phyloP scores from a whole-genome alignment of 2,888 invertebrate genomes.

The Arrhopalites spinosus region DNA sequence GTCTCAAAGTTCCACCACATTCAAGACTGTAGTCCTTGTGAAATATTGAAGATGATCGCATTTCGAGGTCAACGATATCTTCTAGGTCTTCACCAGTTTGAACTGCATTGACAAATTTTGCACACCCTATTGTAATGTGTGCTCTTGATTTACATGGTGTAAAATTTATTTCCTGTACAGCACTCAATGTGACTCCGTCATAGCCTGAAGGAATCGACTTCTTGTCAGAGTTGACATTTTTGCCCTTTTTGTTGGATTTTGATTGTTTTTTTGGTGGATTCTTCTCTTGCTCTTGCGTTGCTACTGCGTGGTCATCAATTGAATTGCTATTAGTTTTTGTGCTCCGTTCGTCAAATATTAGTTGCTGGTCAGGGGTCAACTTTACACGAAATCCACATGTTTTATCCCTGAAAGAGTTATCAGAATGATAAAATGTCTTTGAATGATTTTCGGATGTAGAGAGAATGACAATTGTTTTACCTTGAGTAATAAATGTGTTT shows the following conservation, averaged over 20 bases:
- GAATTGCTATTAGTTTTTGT: not conserved
- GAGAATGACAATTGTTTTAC: too few relatives aligned
- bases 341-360: constrained; percentile 37
- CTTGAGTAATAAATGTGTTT: too few relatives aligned
- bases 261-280: not conserved
- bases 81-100: constrained; percentile 48
- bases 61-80: constrained; percentile 44
- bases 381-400: constrained; percentile 46
- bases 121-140: constrained; percentile 48
- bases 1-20: constrained; percentile 11
- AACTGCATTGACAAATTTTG: constrained; percentile 38
- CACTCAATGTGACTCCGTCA: constrained; percentile 1
- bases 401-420: constrained; percentile 42
- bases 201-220: not conserved
- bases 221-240: not conserved
- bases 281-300: not conserved
- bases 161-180: constrained; percentile 40
- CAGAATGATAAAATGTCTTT: too few relatives aligned
- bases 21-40: constrained; percentile 7
- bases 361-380: constrained; percentile 41
- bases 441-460: too few relatives aligned
- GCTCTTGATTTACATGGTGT: constrained; percentile 42
- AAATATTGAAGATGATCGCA: constrained; percentile 3
- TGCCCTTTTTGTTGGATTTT: too few relatives aligned
- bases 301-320: not conserved